These are phyloP conservation scores for Morus bassanus DNA, from an alignment of 2,797 vertebrate genomes.

Conservation along the genomic window DNA sequence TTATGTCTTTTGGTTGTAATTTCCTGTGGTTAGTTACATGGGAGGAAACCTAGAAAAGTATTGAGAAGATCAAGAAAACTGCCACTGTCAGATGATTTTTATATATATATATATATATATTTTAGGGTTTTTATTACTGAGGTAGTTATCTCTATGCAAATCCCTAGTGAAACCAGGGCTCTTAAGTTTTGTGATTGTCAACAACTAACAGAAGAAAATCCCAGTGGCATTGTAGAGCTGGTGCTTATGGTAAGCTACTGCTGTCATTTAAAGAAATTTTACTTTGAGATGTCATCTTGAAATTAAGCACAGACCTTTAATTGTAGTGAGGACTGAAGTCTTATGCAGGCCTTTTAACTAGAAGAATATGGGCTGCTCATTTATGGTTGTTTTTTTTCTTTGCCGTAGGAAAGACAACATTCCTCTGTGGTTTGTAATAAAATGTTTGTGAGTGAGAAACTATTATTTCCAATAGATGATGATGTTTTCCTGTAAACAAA, in stretches of 20 bases:
- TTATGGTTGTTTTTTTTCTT: background rate
- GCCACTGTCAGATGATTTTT: background rate
- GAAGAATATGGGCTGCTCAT: background rate
- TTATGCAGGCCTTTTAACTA: background rate
- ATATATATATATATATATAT: too few relatives aligned
- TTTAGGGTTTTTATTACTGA: background rate
- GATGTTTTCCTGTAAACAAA: slow-evolving; percentile 30
- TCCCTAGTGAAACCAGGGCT: background rate
- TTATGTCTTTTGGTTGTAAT: background rate
- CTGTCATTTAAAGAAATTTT: background rate
- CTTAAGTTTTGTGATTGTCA: background rate
- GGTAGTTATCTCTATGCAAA: background rate
- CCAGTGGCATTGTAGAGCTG: background rate
- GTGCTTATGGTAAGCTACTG: background rate
- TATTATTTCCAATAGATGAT: background rate
- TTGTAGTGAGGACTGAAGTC: background rate
- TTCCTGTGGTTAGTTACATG: background rate
- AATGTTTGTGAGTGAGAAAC: background rate
- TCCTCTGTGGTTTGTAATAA: slow-evolving; percentile 1
- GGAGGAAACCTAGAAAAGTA: background rate
- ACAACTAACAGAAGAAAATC: background rate
- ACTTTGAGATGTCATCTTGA: background rate
- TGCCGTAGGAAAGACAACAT: background rate
- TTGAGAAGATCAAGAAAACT: background rate
- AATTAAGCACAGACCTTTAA: background rate